phyloP scores from a whole-genome alignment of 2,888 invertebrate species.

The Andricus quercusramuli region DNA sequence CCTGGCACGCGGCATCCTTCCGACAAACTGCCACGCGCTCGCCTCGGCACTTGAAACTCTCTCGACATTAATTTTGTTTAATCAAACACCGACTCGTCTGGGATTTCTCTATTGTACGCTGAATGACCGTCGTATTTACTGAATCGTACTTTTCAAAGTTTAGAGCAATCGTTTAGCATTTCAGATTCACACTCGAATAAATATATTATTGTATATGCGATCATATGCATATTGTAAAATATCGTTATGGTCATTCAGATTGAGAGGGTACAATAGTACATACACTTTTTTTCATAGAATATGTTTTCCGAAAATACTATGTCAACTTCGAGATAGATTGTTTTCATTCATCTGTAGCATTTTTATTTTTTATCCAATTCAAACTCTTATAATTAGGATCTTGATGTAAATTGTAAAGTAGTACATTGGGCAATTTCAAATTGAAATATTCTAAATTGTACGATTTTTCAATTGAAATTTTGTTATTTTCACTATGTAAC shows the following conservation, averaged over 20 bases:
- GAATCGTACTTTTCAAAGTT: neutral
- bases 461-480: too few relatives aligned
- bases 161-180: constrained; percentile 14
- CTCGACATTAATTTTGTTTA: constrained; percentile 37
- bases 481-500: too few relatives aligned
- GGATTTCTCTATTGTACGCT: constrained; percentile 27
- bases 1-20: constrained; percentile 35
- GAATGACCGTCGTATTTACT: neutral
- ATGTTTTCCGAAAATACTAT: too few relatives aligned
- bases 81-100: constrained; percentile 29
- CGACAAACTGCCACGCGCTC: constrained; percentile 25
- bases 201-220: neutral
- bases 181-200: constrained; percentile 14
- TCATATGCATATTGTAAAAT: neutral
- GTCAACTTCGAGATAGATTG: too few relatives aligned
- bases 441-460: too few relatives aligned
- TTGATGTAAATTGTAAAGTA: too few relatives aligned
- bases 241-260: neutral
- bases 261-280: too few relatives aligned
- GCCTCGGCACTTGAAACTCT: constrained; percentile 11
- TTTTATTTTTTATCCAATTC: too few relatives aligned
- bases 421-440: too few relatives aligned
- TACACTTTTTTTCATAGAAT: too few relatives aligned
- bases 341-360: too few relatives aligned
- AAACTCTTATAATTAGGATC: too few relatives aligned